Conservation (phyloP, 2,888 invertebrate genomes). For the Tetramorium bicarinatum region DNA sequence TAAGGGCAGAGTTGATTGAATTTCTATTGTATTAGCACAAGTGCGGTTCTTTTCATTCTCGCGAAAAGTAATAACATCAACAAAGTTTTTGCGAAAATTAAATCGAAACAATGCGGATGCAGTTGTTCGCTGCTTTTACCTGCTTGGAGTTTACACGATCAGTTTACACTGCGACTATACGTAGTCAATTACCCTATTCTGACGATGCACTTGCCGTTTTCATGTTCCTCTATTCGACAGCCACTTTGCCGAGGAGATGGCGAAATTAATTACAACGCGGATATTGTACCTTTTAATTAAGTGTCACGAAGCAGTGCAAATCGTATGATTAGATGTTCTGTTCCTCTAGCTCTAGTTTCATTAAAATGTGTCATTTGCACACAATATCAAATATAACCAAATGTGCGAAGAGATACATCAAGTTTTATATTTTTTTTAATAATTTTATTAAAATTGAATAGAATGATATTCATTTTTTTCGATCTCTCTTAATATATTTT, state of each 20-base stretch:
- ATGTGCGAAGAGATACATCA: background rate
- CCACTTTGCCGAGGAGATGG: background rate
- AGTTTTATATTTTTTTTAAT: background rate
- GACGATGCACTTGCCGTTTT: background rate
- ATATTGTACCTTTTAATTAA: conserved; percentile 30
- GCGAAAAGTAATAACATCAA: background rate
- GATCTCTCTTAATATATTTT: background rate
- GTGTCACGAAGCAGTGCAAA: background rate
- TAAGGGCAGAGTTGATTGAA: background rate
- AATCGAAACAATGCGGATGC: background rate
- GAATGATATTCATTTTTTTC: background rate
- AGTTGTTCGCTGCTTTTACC: background rate
- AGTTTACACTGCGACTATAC: conserved; percentile 3
- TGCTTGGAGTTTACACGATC: background rate
- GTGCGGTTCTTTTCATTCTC: background rate
- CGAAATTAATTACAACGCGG: conserved; percentile 26
- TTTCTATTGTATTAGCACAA: background rate
- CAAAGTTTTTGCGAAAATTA: conserved; percentile 9
- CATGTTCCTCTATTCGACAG: conserved; percentile 12
- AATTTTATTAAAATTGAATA: background rate
- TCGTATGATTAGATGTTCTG: background rate
- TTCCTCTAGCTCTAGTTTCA: background rate
- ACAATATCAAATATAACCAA: background rate
- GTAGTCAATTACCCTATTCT: background rate
- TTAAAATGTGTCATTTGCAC: background rate